Percentiles rank a stretch among this genome's conserved stretches.
phyloP scores from a whole-genome alignment of 1,140 invertebrate genomes.

The Drosophila tsacasi region DNA sequence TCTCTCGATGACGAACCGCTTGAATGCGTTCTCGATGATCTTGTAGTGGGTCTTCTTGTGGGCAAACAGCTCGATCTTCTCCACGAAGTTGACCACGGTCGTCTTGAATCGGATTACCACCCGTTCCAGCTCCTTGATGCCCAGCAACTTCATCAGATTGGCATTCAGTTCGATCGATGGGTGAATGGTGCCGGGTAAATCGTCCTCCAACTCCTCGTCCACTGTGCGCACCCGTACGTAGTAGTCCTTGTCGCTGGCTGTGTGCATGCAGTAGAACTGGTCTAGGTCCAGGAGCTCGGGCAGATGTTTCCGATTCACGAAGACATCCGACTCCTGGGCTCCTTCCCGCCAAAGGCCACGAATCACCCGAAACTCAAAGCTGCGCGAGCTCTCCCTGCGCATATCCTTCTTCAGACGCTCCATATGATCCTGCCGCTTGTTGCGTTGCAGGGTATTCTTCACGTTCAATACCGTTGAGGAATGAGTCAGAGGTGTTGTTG shows the following conservation, averaged over 20 bases:
- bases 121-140: conserved; percentile 74
- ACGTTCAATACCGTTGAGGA: conserved; percentile 70
- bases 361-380: conserved; percentile 79
- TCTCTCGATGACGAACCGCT: conserved; percentile 87
- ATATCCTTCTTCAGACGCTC: conserved; percentile 77
- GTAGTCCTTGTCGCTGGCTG: conserved; percentile 74
- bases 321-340: conserved; percentile 83
- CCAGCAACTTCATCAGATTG: conserved; percentile 80
- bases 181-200: conserved; percentile 70
- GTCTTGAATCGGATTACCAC: conserved; percentile 73
- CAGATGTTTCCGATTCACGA: conserved; percentile 66
- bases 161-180: conserved; percentile 78
- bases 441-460: conserved; percentile 63
- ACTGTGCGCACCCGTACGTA: conserved; percentile 74
- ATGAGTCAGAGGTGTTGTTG: conserved; percentile 40
- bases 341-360: conserved; percentile 69
- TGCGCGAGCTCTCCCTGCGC: conserved; percentile 61
- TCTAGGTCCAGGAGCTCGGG: conserved; percentile 77
- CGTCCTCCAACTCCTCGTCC: conserved; percentile 48
- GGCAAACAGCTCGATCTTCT: conserved; percentile 87
- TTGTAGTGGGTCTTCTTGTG: conserved; percentile 85
- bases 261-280: conserved; percentile 74
- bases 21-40: conserved; percentile 86
- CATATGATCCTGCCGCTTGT: conserved; percentile 76
- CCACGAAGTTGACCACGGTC: conserved; percentile 83